These are phyloP conservation scores for Habrosyne pyritoides DNA, from an alignment of 2,888 invertebrate genomes.

Conservation along the genomic window DNA sequence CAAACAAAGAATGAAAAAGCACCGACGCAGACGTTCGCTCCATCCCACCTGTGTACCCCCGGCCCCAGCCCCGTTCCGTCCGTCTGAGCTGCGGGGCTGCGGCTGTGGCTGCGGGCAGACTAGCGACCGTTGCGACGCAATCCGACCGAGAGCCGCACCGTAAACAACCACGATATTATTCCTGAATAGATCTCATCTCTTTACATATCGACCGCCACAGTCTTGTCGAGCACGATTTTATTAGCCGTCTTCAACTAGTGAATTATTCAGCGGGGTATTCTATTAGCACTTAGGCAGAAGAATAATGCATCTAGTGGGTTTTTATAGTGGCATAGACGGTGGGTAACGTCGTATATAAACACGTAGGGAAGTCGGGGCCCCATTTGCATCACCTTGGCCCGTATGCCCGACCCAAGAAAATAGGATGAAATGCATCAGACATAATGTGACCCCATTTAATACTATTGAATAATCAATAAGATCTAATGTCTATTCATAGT, in stretches of 20 bases:
- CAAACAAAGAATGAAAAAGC: conserved; percentile 81
- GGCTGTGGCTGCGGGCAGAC: conserved; percentile 40
- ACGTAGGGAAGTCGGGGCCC: conserved; percentile 33
- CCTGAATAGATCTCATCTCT: conserved; percentile 71
- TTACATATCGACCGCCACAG: conserved; percentile 69
- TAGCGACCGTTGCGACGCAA: conserved; percentile 55
- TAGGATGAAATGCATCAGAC: conserved; percentile 33
- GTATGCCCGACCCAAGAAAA: conserved; percentile 38
- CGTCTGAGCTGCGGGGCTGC: conserved; percentile 48
- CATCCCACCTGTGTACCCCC: conserved; percentile 60
- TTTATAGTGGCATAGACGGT: conserved; percentile 57
- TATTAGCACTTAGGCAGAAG: conserved; percentile 72
- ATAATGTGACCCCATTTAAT: conserved; percentile 38
- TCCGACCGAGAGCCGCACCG: conserved; percentile 55
- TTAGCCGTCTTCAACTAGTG: conserved; percentile 68
- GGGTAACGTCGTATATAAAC: conserved; percentile 52
- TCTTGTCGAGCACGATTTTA: conserved; percentile 73
- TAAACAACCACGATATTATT: conserved; percentile 71
- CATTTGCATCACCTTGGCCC: conserved; percentile 62
- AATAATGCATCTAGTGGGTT: conserved; percentile 73
- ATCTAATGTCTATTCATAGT: conserved; percentile 9
- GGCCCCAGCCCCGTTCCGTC: conserved; percentile 39
- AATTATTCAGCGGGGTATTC: conserved; percentile 74
- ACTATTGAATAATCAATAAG: conserved; percentile 11
- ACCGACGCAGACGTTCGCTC: conserved; percentile 68